Evolutionary conservation across 2,888 invertebrate genomes (phyloP).

Genomic region (Cryptocheilus praepositus): DNA sequence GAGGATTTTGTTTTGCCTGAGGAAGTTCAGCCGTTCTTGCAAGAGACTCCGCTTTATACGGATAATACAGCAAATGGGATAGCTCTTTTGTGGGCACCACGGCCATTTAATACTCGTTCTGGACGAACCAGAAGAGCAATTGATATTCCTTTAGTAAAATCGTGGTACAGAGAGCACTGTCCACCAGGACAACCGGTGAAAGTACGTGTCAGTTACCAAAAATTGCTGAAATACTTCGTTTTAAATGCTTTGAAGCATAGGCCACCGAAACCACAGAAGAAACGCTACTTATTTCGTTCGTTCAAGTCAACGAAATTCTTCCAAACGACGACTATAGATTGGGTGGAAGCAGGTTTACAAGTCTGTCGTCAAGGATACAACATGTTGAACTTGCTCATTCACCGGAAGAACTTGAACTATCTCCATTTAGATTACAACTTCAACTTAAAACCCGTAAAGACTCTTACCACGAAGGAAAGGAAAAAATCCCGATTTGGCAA

Average conservation of each 20-base stretch:
- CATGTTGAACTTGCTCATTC: conserved; percentile 98
- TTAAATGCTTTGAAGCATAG: conserved; percentile 98
- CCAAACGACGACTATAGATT: conserved; percentile 99
- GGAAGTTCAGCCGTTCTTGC: conserved; percentile 92
- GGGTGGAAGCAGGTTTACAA: conserved; percentile 99
- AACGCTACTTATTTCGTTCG: conserved; percentile 97
- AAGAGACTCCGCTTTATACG: conserved; percentile 96
- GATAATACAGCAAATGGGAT: conserved; percentile 99
- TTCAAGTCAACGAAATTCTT: conserved; percentile 99
- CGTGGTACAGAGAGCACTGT: conserved; percentile 97
- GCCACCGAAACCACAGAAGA: conserved; percentile 98
- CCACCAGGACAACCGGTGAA: conserved; percentile 98
- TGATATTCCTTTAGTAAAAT: conserved; percentile 97
- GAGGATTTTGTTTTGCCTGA: conserved; percentile 95
- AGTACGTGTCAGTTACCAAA: conserved; percentile 99
- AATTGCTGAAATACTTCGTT: conserved; percentile 98
- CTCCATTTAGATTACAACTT: conserved; percentile 99
- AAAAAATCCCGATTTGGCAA: conserved; percentile 98
- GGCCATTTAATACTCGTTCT: conserved; percentile 98
- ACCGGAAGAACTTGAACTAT: conserved; percentile 99
- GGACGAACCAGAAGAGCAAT: conserved; percentile 94
- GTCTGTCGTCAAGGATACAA: conserved; percentile 99
- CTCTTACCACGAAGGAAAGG: conserved; percentile 98
- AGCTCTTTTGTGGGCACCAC: conserved; percentile 96
- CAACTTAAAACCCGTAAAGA: conserved; percentile 99